Evolutionary conservation across 2,797 vertebrate genomes (phyloP), one percentile per base, ranked within the genome.

Genomic region (Coregonus sp.): DNA sequence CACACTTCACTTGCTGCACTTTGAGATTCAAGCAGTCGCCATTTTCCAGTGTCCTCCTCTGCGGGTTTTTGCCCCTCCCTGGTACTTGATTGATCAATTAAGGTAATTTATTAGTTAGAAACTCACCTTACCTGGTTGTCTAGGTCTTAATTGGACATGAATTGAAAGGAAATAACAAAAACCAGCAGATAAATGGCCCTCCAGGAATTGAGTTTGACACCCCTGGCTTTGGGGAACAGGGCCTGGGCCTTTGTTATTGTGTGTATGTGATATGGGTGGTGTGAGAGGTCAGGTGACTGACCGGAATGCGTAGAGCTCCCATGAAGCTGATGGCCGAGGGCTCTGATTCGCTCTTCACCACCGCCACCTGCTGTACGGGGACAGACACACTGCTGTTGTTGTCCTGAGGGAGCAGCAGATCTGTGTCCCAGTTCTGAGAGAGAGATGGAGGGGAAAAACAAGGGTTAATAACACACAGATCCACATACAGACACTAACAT

Each of bases 261-360:
- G 54, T 47, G 35, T 37, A 2, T 18, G 37, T 56, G 29, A 20
- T 31, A 9, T 47, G 11, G 0, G 4, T 25, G 18, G 66, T 33
- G 66, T 68, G 66, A 33, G 67, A 18, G 15, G 59, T 63, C 59
- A 0, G 3, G 35, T 6, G 56, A 82, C 92, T 90, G 4, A 99
- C 98, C 0, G 97, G 98, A 72, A 99, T 99, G 47, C 77, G 90
- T 1, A 99, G 94, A 0, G 97, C 98, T 73, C 94, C 96, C 2
- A 95, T 88, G 92, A 99, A 99, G 88, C 96, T 98, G 92, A 99
- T 98, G 89, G 97, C 95, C 0, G 93, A 91, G 0, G 91, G 96
- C 74, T 96, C 90, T 0, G 93, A 85, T 0, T 84, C 76, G 0
- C 89, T 88, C 72, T 94, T 95, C 82, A 93, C 95, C 83, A 93